Conservation (phyloP, 2,113 vertebrate genomes). For the Ceyx cyanopectus region DNA sequence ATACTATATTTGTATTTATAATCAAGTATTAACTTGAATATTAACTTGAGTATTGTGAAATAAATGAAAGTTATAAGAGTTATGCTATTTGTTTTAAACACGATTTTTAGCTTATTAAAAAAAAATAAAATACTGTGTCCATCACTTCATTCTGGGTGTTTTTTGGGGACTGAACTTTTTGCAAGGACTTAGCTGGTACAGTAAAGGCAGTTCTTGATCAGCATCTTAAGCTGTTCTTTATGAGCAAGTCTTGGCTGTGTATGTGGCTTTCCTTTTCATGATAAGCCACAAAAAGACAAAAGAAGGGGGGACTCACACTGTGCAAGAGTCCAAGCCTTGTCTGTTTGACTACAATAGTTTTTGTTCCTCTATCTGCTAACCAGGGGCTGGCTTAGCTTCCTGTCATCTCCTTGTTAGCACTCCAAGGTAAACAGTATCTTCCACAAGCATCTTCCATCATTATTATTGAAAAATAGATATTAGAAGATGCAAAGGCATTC, state of each 20-base stretch:
- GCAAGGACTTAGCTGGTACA: neutral
- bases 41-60: no score
- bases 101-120: neutral
- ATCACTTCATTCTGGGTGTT: neutral
- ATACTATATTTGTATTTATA: no score
- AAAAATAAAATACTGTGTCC: neutral
- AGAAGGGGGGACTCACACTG: fast-evolving
- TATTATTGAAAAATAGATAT: neutral
- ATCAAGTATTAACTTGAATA: no score
- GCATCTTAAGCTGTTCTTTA: neutral
- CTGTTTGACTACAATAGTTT: neutral
- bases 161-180: neutral
- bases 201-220: neutral
- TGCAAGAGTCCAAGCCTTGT: neutral
- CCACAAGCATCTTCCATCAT: neutral
- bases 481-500: neutral
- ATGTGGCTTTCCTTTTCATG: neutral
- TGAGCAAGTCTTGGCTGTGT: neutral
- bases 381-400: neutral
- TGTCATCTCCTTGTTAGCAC: neutral
- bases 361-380: neutral
- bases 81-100: neutral
- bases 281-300: neutral
- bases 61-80: neutral
- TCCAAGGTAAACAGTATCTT: neutral